Conservation (phyloP, 1,140 invertebrate genomes). For the Cardiocondyla obscurior region DNA sequence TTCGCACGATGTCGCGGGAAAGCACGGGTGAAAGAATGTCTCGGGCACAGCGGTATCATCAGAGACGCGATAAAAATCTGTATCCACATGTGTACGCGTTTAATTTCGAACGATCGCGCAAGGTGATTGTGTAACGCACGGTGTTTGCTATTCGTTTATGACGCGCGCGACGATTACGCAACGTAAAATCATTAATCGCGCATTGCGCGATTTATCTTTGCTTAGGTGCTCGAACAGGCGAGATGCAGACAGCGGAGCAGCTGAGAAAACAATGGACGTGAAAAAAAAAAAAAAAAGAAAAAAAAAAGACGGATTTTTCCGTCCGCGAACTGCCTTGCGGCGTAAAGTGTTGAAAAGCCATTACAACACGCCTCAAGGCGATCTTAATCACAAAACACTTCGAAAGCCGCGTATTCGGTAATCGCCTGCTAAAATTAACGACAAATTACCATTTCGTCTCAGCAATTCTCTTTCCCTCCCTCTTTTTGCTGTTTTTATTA, state of each 20-base stretch:
- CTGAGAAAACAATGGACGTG: slow-evolving; percentile 17
- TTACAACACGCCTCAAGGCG: not conserved
- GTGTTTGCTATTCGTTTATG: not conserved
- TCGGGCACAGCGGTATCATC: not conserved
- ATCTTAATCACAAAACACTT: not conserved
- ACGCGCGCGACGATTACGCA: not conserved
- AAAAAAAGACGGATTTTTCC: not conserved
- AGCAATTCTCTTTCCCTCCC: not conserved
- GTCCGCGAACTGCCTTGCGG: not conserved
- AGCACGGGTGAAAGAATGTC: not conserved
- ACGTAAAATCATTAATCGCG: slow-evolving; percentile 36
- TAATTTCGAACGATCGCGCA: slow-evolving; percentile 18
- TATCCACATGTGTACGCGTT: not conserved
- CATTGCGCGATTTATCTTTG: slow-evolving; percentile 4
- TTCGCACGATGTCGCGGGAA: not conserved
- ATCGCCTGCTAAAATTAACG: not conserved
- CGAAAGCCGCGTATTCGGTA: not conserved
- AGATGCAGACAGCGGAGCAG: not conserved
- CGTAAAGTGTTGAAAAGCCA: not conserved
- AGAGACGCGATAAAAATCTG: not conserved
- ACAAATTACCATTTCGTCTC: not conserved
- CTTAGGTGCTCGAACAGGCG: not conserved
- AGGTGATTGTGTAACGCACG: not conserved
- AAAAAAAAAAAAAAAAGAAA: no score
- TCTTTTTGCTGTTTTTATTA: not conserved